A percentile compares a stretch with the other conserved stretches of the same genome.
Evolutionary conservation across 2,113 vertebrate genomes (phyloP).

Genomic region (Scomber scombrus): DNA sequence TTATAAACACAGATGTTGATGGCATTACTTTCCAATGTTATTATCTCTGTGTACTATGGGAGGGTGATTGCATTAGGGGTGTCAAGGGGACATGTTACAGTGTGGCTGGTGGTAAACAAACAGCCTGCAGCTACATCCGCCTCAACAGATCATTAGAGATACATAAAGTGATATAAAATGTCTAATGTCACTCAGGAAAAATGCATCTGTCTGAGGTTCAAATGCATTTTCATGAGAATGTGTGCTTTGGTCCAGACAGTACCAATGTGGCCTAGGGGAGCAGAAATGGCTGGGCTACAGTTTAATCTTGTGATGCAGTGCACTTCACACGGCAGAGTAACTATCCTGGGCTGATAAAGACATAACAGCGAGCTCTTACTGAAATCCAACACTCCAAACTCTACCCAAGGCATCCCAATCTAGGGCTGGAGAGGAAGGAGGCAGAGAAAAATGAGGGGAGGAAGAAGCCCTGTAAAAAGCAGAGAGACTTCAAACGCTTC

Average conservation of each 20-base stretch:
- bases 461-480: conserved; percentile 12
- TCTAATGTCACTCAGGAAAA: conserved; percentile 27
- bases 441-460: conserved; percentile 26
- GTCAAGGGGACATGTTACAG: conserved; percentile 15
- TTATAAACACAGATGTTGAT: conserved; percentile 20
- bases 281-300: not conserved
- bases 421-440: conserved; percentile 4
- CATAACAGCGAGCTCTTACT: conserved; percentile 13
- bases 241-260: not conserved
- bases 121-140: conserved; percentile 40
- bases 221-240: conserved; percentile 10
- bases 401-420: not conserved
- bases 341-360: not conserved
- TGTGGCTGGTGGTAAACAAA: conserved; percentile 47
- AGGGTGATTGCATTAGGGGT: conserved; percentile 46
- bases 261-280: conserved; percentile 4
- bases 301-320: conserved; percentile 23
- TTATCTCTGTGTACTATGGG: conserved; percentile 37
- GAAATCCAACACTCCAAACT: not conserved
- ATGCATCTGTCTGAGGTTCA: not conserved
- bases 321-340: not conserved
- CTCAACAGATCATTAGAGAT: conserved; percentile 48
- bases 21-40: conserved; percentile 34
- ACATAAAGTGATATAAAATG: conserved; percentile 39
- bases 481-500: conserved; percentile 51